These are phyloP conservation scores for Agrotis segetum DNA, from an alignment of 2,888 invertebrate species.

Conservation along the genomic window DNA sequence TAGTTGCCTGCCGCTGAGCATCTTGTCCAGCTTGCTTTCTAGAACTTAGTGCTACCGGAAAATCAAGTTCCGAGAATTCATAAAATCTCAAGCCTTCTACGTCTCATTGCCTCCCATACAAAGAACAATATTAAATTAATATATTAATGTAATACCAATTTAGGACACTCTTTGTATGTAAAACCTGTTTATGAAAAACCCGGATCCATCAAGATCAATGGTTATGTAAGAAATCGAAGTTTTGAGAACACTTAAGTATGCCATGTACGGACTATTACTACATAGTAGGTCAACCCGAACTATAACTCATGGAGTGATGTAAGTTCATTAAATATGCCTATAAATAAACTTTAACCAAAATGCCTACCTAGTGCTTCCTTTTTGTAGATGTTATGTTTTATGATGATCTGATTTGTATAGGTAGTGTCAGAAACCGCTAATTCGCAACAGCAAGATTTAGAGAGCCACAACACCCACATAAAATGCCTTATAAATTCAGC, in stretches of 20 bases:
- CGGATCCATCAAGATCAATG: constrained; percentile 53
- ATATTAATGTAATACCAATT: constrained; percentile 44
- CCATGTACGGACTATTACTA: constrained; percentile 47
- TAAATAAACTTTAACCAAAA: constrained; percentile 15
- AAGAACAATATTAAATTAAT: constrained; percentile 36
- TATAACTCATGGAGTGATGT: constrained; percentile 30
- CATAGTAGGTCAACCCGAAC: constrained; percentile 37
- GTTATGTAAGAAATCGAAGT: constrained; percentile 56
- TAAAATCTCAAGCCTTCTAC: constrained; percentile 17
- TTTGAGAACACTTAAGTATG: constrained; percentile 51
- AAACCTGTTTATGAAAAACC: constrained; percentile 50
- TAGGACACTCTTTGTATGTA: constrained; percentile 29
- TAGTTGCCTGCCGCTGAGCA: constrained; percentile 7
- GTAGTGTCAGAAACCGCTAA: constrained; percentile 4
- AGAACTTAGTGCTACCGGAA: constrained; percentile 34
- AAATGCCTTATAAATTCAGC: constrained; percentile 18
- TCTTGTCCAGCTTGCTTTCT: constrained; percentile 50
- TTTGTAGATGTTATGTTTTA: constrained; percentile 1
- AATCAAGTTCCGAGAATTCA: constrained; percentile 39
- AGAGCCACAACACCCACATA: constrained; percentile 34
- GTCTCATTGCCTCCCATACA: constrained; percentile 18
- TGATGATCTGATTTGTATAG: background rate
- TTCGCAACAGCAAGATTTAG: constrained; percentile 10
- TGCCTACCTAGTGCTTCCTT: background rate
- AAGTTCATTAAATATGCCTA: constrained; percentile 28